Conservation (phyloP, 2,113 vertebrate genomes). For the Gymnogyps californianus region DNA sequence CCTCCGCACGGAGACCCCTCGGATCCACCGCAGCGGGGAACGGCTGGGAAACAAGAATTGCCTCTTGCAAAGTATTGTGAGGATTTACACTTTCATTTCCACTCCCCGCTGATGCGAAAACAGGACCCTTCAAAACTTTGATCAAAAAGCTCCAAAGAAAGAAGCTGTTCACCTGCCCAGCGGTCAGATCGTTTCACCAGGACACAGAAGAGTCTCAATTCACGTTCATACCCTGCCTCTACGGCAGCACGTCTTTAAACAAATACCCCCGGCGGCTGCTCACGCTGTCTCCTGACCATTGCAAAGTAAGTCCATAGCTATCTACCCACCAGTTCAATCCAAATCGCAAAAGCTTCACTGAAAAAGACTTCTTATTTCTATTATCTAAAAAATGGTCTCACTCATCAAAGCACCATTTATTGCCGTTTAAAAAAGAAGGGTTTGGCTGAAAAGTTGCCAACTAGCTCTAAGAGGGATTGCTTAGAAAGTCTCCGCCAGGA, state of each 20-base stretch:
- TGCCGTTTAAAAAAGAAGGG: neutral
- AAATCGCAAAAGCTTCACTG: neutral
- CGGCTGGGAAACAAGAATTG: neutral
- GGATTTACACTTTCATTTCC: neutral
- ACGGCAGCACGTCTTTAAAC: neutral
- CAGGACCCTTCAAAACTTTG: neutral
- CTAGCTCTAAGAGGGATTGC: neutral
- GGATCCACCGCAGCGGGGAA: accelerated
- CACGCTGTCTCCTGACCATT: accelerated
- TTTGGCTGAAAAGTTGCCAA: neutral
- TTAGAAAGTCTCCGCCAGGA: neutral
- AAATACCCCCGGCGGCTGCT: accelerated
- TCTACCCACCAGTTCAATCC: neutral
- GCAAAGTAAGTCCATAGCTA: neutral
- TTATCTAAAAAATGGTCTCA: neutral
- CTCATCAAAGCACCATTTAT: neutral
- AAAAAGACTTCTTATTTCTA: neutral
- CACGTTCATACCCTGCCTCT: neutral
- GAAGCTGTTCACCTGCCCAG: neutral
- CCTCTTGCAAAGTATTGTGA: neutral
- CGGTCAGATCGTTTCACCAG: neutral
- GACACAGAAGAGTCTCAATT: accelerated
- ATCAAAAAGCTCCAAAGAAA: neutral
- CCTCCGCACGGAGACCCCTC: accelerated
- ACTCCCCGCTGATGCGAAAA: neutral